phyloP scores from a whole-genome alignment of 2,113 vertebrate genomes.

The Campylomormyrus tamandua region DNA sequence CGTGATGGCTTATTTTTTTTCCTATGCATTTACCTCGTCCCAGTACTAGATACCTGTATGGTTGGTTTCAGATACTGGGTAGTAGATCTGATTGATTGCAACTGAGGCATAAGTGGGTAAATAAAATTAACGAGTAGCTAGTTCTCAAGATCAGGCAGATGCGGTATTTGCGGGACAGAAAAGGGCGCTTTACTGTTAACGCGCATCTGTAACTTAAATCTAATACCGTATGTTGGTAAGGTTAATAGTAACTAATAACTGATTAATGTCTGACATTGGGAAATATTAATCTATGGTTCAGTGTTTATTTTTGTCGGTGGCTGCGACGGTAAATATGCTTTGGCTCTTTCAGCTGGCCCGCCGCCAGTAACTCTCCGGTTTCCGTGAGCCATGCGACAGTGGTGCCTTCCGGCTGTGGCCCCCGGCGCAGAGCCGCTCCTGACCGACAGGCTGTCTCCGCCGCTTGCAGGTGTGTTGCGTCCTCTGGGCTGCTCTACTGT shows the following conservation, averaged over 20 bases:
- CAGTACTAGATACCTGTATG: neutral
- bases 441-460: slow-evolving; percentile 56
- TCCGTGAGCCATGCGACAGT: slow-evolving; percentile 67
- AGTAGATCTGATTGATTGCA: neutral
- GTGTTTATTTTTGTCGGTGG: neutral
- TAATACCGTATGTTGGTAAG: neutral
- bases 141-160: neutral
- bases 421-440: slow-evolving; percentile 62
- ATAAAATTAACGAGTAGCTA: neutral
- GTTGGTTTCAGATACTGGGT: neutral
- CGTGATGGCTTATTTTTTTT: neutral
- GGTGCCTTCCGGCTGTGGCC: slow-evolving; percentile 66
- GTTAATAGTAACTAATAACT: neutral
- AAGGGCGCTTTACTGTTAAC: neutral
- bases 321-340: neutral
- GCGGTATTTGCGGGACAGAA: neutral
- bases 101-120: neutral
- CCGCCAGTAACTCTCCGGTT: slow-evolving; percentile 34
- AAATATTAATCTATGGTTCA: neutral
- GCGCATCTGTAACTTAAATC: neutral
- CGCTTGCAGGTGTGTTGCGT: slow-evolving; percentile 52
- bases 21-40: neutral
- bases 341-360: slow-evolving; percentile 4
- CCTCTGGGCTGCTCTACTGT: neutral
- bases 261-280: neutral